Evolutionary conservation across 1,140 invertebrate species (phyloP).

Genomic region (Trachelipus rathkii): DNA sequence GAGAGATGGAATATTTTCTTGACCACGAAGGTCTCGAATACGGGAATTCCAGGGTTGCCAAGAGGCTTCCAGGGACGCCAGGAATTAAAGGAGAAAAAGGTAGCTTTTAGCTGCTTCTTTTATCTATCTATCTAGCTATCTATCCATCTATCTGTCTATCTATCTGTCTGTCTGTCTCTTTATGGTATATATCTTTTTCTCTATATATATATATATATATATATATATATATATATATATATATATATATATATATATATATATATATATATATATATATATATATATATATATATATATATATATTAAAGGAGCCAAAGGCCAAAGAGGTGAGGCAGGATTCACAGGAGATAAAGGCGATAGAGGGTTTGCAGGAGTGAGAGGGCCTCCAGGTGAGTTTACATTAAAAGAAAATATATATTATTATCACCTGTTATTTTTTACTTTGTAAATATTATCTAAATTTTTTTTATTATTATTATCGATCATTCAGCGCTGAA

Average conservation of each 20-base stretch:
- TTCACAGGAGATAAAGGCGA: neutral
- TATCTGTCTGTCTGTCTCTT: too few species aligned
- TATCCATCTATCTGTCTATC: too few species aligned
- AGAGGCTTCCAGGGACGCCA: neutral
- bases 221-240: too few species aligned
- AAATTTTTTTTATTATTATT: too few species aligned
- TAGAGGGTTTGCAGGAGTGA: neutral
- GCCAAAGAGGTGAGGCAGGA: neutral
- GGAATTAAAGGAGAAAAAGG: conserved; percentile 3
- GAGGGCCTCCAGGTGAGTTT: neutral
- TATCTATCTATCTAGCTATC: too few species aligned
- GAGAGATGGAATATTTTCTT: neutral
- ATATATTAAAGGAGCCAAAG: neutral
- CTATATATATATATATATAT: too few species aligned
- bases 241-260: too few species aligned
- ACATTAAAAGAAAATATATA: too few species aligned
- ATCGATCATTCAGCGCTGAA: too few species aligned
- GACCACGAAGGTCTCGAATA: neutral
- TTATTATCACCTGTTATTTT: too few species aligned
- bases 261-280: neutral
- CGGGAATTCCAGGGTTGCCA: neutral
- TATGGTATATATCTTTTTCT: too few species aligned
- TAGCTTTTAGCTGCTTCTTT: neutral
- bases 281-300: conserved; percentile 8
- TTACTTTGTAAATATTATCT: too few species aligned